These are phyloP conservation scores for Meteorus sp. DNA, from an alignment of 1,140 invertebrate species.

Conservation along the genomic window DNA sequence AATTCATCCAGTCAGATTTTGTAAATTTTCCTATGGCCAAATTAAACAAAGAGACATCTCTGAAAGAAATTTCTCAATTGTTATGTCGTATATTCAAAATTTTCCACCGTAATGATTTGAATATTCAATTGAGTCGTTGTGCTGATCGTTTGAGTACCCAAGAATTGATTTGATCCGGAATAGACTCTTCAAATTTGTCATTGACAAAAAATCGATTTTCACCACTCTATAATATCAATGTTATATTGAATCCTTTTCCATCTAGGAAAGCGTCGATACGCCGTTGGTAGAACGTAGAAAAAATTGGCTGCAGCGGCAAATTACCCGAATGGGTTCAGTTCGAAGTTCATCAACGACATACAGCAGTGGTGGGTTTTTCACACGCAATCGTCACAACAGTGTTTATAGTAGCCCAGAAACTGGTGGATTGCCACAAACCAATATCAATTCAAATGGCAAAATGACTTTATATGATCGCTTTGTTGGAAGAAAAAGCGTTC, in stretches of 20 bases:
- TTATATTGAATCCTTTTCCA: too few relatives aligned
- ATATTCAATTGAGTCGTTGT: too few relatives aligned
- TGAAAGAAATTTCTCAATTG: too few relatives aligned
- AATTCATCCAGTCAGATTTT: too few relatives aligned
- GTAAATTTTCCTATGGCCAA: too few relatives aligned
- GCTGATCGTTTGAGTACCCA: too few relatives aligned
- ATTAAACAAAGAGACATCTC: too few relatives aligned
- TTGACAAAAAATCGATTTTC: constrained; percentile 1
- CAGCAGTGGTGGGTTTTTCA: constrained; percentile 75
- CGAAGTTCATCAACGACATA: constrained; percentile 81
- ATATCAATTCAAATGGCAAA: constrained; percentile 62
- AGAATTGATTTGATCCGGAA: too few relatives aligned
- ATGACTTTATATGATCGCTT: constrained; percentile 80
- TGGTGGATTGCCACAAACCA: constrained; percentile 53
- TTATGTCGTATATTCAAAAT: too few relatives aligned
- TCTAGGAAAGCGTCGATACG: constrained; percentile 85
- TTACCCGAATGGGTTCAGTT: constrained; percentile 79
- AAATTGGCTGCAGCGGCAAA: constrained; percentile 83
- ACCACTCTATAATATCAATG: too few relatives aligned
- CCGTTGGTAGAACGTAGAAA: constrained; percentile 81
- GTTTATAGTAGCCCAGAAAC: constrained; percentile 80
- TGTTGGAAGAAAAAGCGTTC: constrained; percentile 75
- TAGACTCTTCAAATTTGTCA: not conserved
- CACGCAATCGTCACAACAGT: constrained; percentile 70
- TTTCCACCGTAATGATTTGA: too few relatives aligned